phyloP scores from a whole-genome alignment of 2,113 vertebrate genomes.

The Cercocebus atys region DNA sequence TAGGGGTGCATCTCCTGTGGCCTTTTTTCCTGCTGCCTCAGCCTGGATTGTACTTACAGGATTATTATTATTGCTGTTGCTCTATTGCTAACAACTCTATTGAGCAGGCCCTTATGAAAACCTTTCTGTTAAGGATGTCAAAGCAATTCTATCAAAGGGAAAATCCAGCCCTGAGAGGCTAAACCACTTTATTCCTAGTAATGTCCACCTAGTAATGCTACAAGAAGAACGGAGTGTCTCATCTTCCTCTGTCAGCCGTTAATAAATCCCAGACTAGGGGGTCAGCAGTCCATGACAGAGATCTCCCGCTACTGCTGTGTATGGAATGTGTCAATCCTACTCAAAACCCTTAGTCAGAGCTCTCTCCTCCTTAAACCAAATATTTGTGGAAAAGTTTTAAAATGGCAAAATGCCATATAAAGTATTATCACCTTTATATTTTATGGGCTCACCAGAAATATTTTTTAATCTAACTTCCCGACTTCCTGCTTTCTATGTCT shows the following conservation, averaged over 20 bases:
- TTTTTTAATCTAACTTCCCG: neutral
- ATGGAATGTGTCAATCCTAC: no score
- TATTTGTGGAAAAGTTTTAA: neutral
- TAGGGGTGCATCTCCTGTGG: neutral
- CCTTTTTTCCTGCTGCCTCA: neutral
- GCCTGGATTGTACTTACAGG: neutral
- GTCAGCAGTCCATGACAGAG: neutral
- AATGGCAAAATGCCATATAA: neutral
- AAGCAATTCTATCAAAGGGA: neutral
- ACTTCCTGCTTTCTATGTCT: neutral
- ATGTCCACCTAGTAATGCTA: neutral
- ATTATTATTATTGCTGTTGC: neutral
- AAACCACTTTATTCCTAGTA: neutral
- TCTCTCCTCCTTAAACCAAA: neutral
- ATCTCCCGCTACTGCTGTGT: neutral
- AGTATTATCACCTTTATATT: neutral
- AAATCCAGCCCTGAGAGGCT: neutral
- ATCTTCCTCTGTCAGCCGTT: neutral
- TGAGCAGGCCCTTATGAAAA: neutral
- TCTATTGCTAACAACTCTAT: neutral
- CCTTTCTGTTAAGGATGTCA: conserved; percentile 1
- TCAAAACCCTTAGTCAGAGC: neutral
- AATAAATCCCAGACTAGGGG: neutral
- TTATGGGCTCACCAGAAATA: neutral
- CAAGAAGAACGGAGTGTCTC: neutral